Conservation (phyloP, 1,140 invertebrate species). For the Zaprionus inermis region DNA sequence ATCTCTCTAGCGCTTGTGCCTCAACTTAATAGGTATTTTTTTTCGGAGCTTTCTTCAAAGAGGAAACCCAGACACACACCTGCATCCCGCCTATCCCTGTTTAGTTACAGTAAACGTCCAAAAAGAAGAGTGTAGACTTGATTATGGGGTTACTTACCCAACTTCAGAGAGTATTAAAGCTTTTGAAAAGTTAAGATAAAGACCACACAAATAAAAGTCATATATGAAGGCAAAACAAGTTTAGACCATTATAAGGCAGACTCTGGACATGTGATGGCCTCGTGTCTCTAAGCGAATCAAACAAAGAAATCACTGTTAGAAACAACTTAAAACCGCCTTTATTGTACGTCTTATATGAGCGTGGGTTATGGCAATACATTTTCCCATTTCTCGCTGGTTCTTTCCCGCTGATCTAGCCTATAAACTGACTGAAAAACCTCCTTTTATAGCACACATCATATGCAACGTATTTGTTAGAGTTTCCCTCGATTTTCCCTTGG, state of each 20-base stretch:
- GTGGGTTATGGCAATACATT: no score
- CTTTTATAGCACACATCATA: neutral
- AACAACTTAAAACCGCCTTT: neutral
- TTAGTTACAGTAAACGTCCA: neutral
- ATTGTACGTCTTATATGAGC: neutral
- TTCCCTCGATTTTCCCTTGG: neutral
- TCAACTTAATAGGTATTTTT: neutral
- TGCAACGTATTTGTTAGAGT: neutral
- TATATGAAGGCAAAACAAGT: no score
- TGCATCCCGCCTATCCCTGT: no score
- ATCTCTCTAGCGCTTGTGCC: neutral
- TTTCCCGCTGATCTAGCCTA: neutral
- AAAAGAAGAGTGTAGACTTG: neutral
- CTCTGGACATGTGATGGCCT: no score
- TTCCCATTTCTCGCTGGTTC: no score
- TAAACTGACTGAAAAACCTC: slow-evolving; percentile 5
- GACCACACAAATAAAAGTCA: no score
- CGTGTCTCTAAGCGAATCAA: no score
- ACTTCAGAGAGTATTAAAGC: neutral
- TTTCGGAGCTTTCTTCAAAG: neutral
- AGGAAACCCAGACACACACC: neutral
- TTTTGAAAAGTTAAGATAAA: no score
- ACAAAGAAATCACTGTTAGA: neutral
- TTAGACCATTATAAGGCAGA: no score
- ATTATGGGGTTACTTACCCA: neutral